phyloP scores from a whole-genome alignment of 2,113 vertebrate genomes.

The Corythaixoides concolor region DNA sequence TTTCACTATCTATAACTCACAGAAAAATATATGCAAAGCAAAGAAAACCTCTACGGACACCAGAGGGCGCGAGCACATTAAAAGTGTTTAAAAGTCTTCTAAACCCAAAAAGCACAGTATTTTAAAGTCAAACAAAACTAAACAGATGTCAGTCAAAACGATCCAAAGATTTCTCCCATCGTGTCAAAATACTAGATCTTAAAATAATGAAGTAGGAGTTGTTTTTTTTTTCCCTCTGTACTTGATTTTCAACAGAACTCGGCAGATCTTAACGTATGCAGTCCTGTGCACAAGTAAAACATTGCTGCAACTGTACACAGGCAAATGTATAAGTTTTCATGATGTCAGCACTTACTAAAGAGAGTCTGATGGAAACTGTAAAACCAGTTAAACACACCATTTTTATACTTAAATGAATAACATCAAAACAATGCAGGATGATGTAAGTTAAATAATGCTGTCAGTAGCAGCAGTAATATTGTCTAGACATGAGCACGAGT shows the following conservation, averaged over 20 bases:
- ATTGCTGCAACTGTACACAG: background rate
- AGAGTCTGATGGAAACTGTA: background rate
- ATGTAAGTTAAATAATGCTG: background rate
- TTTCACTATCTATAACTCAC: background rate
- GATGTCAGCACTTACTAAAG: background rate
- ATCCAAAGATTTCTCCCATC: background rate
- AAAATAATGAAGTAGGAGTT: background rate
- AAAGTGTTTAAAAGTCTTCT: background rate
- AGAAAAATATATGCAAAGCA: background rate
- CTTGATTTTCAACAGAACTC: background rate
- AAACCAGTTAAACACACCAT: background rate
- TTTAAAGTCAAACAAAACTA: background rate
- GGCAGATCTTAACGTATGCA: background rate
- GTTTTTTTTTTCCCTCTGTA: background rate
- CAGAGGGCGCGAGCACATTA: slow-evolving; percentile 16
- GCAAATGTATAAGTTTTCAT: background rate
- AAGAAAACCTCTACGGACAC: background rate
- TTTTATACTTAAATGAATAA: background rate
- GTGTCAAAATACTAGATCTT: background rate
- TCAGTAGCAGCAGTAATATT: background rate
- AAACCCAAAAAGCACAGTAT: background rate
- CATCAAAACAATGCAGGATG: background rate
- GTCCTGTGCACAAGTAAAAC: background rate
- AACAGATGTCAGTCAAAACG: background rate
- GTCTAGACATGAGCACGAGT: background rate